phyloP scores from a whole-genome alignment of 2,888 invertebrate genomes.

The Melanchra persicariae region DNA sequence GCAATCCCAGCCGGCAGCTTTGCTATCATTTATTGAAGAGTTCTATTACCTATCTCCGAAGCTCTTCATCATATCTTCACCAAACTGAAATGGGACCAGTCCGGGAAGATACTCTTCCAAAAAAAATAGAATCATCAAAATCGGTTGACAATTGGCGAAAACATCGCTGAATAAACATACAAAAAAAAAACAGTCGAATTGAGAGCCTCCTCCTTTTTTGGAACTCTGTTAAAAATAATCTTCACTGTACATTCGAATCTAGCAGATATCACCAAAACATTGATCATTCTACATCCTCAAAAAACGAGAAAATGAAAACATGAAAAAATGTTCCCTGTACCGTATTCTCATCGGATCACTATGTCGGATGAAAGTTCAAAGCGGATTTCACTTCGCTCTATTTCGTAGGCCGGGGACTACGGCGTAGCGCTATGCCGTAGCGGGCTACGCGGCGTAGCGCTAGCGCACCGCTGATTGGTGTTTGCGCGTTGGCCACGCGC shows the following conservation, averaged over 20 bases:
- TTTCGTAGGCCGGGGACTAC: constrained; percentile 25
- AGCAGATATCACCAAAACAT: not conserved
- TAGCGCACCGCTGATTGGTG: constrained; percentile 50
- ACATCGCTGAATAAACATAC: too few species aligned
- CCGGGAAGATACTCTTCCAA: too few species aligned
- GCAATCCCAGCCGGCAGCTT: too few species aligned
- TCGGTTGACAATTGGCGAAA: too few species aligned
- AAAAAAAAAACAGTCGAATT: too few species aligned
- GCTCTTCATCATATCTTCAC: too few species aligned
- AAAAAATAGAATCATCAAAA: too few species aligned
- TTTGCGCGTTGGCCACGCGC: constrained; percentile 32
- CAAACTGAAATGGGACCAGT: too few species aligned
- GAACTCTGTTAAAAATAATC: not conserved
- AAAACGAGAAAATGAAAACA: not conserved
- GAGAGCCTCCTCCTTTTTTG: too few species aligned
- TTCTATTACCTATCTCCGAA: too few species aligned
- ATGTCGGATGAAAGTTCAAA: constrained; percentile 33
- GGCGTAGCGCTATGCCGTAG: constrained; percentile 28
- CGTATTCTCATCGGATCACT: constrained; percentile 21
- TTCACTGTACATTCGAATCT: not conserved
- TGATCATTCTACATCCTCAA: not conserved
- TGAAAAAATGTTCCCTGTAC: not conserved
- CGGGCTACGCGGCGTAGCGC: constrained; percentile 30
- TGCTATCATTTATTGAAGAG: too few species aligned
- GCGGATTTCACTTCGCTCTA: constrained; percentile 25